Conservation (phyloP, 2,888 invertebrate species). For the Andrena haemorrhoa region DNA sequence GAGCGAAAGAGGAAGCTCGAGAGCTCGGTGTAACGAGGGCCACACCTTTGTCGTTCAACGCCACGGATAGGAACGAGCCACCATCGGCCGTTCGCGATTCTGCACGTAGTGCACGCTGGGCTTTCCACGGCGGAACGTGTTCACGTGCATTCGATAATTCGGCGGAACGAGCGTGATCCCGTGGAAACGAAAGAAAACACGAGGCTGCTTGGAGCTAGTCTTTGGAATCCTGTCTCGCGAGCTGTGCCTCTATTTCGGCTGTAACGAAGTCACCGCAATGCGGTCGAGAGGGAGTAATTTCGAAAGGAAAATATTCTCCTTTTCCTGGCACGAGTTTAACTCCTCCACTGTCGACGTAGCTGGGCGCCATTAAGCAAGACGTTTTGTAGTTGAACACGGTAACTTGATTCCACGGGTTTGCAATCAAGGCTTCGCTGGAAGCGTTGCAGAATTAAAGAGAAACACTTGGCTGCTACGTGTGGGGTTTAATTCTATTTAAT, state of each 20-base stretch:
- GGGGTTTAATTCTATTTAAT: no score
- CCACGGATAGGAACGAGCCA: conserved; percentile 45
- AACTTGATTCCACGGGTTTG: background rate
- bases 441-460: background rate
- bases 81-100: conserved; percentile 65
- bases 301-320: no score
- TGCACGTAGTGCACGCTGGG: conserved; percentile 71
- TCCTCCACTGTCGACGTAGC: no score
- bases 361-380: background rate
- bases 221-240: conserved; percentile 23
- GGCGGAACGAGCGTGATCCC: conserved; percentile 19
- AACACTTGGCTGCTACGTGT: background rate
- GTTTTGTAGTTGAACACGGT: background rate
- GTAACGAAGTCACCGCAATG: background rate
- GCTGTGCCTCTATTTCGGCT: background rate
- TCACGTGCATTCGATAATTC: conserved; percentile 55
- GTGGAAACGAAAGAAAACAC: conserved; percentile 29
- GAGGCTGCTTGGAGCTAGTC: background rate
- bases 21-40: conserved; percentile 50
- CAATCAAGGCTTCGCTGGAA: background rate
- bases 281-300: background rate
- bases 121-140: conserved; percentile 66
- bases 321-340: no score
- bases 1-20: conserved; percentile 36
- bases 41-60: conserved; percentile 63